Evolutionary conservation across 2,113 vertebrate genomes (phyloP), one percentile per base, ranked within the genome.

Genomic region (Sylvilagus bachmani): DNA sequence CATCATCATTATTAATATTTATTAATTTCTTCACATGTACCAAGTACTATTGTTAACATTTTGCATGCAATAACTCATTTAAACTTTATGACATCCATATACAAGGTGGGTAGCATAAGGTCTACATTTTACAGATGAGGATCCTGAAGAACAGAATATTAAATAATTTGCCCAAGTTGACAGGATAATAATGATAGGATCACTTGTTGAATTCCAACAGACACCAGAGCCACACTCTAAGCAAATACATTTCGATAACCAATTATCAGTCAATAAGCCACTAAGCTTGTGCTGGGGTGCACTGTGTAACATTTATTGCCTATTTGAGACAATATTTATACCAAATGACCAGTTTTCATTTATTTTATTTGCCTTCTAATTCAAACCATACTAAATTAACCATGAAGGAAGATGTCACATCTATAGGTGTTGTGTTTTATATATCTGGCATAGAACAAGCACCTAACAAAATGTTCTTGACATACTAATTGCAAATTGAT

Each of bases 341-440:
- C 51, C 62, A 58, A 91, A 86, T 92, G 22, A 44, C 29, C 16
- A 61, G n/a, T 55, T 97, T 27, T 78, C 27, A 13, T 36, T 86
- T 44, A 19, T 74, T 73, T 81, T 91, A n/a, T 58, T 78, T 95
- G 53, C n/a, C n/a, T 93, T 87, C 55, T 93, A 77, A 44, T 5
- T 13, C 1, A 6, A 88, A 70, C 14, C 22, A 14, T n/a, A 22
- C 22, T 70, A 80, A 38, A 75, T 88, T 86, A 31, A 83, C 62
- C 95, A 29, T 81, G 31, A 92, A 74, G 29, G 27, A 74, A 89
- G 73, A 74, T 4, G 21, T 8, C 29, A 13, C 14, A 62, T 77
- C 70, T 62, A 33, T 10, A 67, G n/a, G 6, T 19, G 25, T 25
- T 78, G 49, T 51, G 29, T 73, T 22, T 86, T 51, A 58, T 33